These are phyloP conservation scores for Delphinus delphis DNA, from an alignment of 2,113 vertebrate species.

Conservation along the genomic window DNA sequence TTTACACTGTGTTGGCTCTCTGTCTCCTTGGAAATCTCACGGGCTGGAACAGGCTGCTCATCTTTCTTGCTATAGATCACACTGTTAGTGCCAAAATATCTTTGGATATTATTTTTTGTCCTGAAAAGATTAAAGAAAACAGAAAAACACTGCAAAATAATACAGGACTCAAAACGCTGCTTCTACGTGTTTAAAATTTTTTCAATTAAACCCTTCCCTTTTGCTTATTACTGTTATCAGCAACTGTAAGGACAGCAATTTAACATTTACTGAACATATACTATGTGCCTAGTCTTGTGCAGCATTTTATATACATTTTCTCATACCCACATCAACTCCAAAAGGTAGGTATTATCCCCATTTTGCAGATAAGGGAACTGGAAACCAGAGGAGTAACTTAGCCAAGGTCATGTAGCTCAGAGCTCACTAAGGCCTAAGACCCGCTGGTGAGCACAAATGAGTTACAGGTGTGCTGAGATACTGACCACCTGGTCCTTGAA, in stretches of 20 bases:
- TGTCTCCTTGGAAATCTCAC: neutral
- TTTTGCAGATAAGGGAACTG: neutral
- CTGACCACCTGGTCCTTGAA: no score
- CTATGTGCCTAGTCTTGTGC: neutral
- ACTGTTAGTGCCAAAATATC: constrained; percentile 72
- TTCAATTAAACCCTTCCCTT: neutral
- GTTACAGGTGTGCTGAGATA: neutral
- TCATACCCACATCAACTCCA: neutral
- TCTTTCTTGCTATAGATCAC: constrained; percentile 64
- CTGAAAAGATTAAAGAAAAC: constrained; percentile 65
- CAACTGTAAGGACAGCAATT: neutral
- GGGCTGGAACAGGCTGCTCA: constrained; percentile 11
- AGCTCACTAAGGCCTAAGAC: neutral
- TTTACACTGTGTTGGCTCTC: constrained; percentile 38
- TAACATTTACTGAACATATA: neutral
- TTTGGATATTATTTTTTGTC: constrained; percentile 57
- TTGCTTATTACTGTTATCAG: neutral
- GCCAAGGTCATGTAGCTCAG: neutral
- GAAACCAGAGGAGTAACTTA: neutral
- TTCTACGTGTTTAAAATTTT: neutral
- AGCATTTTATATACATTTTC: neutral
- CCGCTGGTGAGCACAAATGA: neutral
- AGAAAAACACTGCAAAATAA: neutral
- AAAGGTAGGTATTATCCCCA: neutral
- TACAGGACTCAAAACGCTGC: neutral